Conservation (phyloP, 2,113 vertebrate genomes). For the Eptesicus fuscus region DNA sequence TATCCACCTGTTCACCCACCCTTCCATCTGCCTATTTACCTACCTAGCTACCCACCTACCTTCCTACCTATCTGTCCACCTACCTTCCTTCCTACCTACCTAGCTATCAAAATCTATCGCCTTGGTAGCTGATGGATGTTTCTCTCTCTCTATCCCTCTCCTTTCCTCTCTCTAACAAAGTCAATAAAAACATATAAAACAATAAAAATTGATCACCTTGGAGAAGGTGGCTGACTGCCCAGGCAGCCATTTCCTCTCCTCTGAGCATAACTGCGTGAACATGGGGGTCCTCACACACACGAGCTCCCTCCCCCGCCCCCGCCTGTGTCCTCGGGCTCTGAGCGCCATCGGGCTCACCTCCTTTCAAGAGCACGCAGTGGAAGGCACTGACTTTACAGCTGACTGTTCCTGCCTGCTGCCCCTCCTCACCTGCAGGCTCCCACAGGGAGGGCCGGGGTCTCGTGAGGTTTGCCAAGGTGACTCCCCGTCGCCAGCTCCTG, state of each 20-base stretch:
- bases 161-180: too few species aligned
- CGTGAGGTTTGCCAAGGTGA: background rate
- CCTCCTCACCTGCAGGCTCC: background rate
- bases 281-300: fast-evolving
- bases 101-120: background rate
- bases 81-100: background rate
- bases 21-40: background rate
- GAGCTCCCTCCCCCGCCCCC: background rate
- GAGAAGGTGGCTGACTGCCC: background rate
- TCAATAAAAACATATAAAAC: too few species aligned
- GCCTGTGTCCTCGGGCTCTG: background rate
- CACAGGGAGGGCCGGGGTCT: background rate
- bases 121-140: too few species aligned
- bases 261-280: background rate
- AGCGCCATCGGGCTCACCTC: too few species aligned
- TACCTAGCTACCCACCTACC: background rate
- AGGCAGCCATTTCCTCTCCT: background rate
- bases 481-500: background rate
- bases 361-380: background rate
- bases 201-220: background rate
- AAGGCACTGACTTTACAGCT: background rate
- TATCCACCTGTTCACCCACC: background rate
- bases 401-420: too few species aligned
- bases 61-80: too few species aligned
- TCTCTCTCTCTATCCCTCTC: too few species aligned